Evolutionary conservation across 2,888 invertebrate species (phyloP).

Genomic region (Eupithecia vulgata): DNA sequence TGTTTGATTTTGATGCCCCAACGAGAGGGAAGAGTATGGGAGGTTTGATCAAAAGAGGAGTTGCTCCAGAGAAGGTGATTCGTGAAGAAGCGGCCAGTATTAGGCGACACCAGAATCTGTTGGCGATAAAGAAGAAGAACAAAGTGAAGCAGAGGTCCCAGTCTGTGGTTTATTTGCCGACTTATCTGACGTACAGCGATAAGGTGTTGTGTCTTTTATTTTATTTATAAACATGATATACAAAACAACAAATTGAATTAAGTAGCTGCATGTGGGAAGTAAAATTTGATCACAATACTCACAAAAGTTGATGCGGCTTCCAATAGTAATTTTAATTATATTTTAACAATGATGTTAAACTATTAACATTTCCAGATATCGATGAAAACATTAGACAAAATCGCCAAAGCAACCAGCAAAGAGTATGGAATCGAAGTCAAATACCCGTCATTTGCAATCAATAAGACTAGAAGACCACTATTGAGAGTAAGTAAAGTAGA

Average conservation of each 20-base stretch:
- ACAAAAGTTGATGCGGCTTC: not conserved
- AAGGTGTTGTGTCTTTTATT: slow-evolving; percentile 72
- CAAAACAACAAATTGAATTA: not conserved
- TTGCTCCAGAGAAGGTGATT: slow-evolving; percentile 67
- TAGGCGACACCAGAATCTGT: slow-evolving; percentile 59
- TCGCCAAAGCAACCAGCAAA: slow-evolving; percentile 64
- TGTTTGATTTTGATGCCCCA: slow-evolving; percentile 65
- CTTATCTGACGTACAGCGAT: slow-evolving; percentile 88
- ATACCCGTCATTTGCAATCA: slow-evolving; percentile 58
- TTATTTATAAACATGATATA: slow-evolving; percentile 19
- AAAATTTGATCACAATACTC: not conserved
- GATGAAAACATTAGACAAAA: slow-evolving; percentile 85
- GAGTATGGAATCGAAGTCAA: slow-evolving; percentile 60
- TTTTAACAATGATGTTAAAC: not conserved
- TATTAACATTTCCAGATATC: slow-evolving; percentile 80
- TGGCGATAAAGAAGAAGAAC: slow-evolving; percentile 54
- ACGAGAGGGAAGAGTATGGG: slow-evolving; percentile 69
- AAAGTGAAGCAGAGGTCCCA: slow-evolving; percentile 64
- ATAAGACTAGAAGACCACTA: slow-evolving; percentile 41
- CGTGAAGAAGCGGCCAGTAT: slow-evolving; percentile 67
- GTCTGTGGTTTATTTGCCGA: slow-evolving; percentile 90
- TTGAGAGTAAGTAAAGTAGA: slow-evolving; percentile 46
- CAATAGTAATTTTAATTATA: not conserved
- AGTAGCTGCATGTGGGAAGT: not conserved
- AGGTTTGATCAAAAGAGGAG: slow-evolving; percentile 62